These are phyloP conservation scores for Macrophya annulata DNA, from an alignment of 2,888 invertebrate genomes.

Conservation along the genomic window DNA sequence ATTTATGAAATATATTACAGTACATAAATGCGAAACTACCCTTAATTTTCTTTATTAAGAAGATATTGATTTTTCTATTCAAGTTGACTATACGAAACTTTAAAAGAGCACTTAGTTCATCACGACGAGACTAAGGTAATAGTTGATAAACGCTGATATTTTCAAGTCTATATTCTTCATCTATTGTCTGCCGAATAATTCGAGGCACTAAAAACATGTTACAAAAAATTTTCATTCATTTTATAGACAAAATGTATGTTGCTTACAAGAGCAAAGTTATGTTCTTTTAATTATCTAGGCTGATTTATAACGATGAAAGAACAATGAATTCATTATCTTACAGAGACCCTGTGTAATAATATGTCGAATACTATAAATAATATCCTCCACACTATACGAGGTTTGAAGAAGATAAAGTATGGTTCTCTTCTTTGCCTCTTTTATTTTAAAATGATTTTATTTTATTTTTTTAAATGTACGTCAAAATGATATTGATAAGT, in stretches of 20 bases:
- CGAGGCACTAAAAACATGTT: constrained; percentile 38
- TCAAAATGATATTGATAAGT: background rate
- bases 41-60: constrained; percentile 1
- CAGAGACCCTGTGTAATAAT: constrained; percentile 25
- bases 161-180: constrained; percentile 16
- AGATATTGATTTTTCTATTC: constrained; percentile 23
- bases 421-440: background rate
- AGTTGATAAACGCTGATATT: constrained; percentile 9
- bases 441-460: background rate
- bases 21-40: constrained; percentile 51
- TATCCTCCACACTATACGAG: constrained; percentile 39
- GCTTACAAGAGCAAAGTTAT: background rate
- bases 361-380: constrained; percentile 28
- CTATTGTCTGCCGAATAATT: constrained; percentile 48
- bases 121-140: constrained; percentile 10
- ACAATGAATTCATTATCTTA: background rate
- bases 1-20: constrained; percentile 51
- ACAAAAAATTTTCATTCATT: background rate
- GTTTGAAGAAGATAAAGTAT: background rate
- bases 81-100: constrained; percentile 43
- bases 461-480: background rate
- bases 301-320: background rate
- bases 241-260: background rate
- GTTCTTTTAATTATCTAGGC: background rate
- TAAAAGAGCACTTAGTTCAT: constrained; percentile 46